Conservation (phyloP, 2,113 vertebrate genomes). For the Nesoenas mayeri region DNA sequence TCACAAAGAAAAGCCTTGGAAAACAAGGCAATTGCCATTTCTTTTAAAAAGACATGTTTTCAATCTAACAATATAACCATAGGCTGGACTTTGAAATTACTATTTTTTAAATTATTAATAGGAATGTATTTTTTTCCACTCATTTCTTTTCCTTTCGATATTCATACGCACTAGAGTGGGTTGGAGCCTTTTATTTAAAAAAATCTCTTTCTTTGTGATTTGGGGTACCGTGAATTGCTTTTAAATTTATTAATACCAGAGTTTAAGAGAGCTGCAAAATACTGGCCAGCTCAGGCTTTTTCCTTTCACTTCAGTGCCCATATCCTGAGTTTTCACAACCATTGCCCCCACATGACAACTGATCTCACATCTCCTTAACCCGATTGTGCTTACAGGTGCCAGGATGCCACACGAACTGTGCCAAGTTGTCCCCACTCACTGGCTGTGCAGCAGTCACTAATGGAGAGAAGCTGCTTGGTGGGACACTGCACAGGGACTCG, state of each 20-base stretch:
- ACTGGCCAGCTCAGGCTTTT: background rate
- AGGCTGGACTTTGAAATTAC: background rate
- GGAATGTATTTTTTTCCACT: background rate
- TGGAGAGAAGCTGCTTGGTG: background rate
- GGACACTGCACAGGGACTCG: accelerated
- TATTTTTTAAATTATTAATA: background rate
- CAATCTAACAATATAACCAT: background rate
- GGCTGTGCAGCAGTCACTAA: accelerated
- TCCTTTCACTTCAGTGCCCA: background rate
- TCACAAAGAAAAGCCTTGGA: background rate
- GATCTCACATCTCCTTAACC: background rate
- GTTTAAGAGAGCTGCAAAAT: background rate
- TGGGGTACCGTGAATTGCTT: background rate
- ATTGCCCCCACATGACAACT: background rate
- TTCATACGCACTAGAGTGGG: too few species aligned
- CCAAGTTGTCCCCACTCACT: accelerated
- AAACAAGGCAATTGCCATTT: background rate
- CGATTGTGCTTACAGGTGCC: accelerated
- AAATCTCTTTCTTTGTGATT: background rate
- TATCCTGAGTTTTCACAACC: accelerated
- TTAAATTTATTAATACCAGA: background rate
- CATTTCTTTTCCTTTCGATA: background rate
- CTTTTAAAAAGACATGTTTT: background rate
- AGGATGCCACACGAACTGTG: accelerated
- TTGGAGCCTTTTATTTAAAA: background rate